Evolutionary conservation across 2,888 invertebrate genomes (phyloP), one percentile per base, ranked within the genome.

Genomic region (Clepsis dumicolana): DNA sequence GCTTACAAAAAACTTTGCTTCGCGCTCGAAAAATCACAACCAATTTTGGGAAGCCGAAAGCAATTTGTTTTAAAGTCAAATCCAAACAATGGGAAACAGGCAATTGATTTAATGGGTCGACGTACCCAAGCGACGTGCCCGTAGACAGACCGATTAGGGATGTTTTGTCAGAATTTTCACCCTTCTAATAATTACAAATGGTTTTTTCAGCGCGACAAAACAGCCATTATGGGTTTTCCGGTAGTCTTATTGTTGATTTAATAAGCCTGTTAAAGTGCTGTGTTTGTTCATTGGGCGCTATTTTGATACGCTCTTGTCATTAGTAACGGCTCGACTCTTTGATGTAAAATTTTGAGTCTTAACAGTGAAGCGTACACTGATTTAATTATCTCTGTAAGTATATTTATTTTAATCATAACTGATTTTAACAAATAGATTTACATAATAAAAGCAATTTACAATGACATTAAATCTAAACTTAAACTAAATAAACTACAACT

Each of bases 11-110:
- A 48, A 48, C 65, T 53, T 54, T 18, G 48, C 25, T 25, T 4
- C 35, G n/a, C 48, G 53, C 41, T 68, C 50, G 65, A 61, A 56
- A 70, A 65, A 65, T 70, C 67, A 63, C 67, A 50, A 67, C 62
- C 67, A 67, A 67, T 67, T n/a, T 70, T 65, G 70, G 21, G 38
- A 8, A 54, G 44, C 48, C 50, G 59, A 41, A 52, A 61, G 60
- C 70, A 71, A 64, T 71, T 71, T 64, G 70, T 64, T 71, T 61
- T 71, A 60, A 71, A 71, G 70, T 71, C 70, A 64, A 54, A 12
- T 21, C 54, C 56, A 52, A 68, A 67, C 68, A 71, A 71, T 50
- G 59, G 70, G 70, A 64, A 56, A 56, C 67, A 57, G 56, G 56
- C 67, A 67, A 65, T 70, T 65, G 65, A 54, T 65, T 65, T 70